Base-by-base conservation (phyloP, 2,888 invertebrate genomes). In the Polydrusus tereticollis region DNA sequence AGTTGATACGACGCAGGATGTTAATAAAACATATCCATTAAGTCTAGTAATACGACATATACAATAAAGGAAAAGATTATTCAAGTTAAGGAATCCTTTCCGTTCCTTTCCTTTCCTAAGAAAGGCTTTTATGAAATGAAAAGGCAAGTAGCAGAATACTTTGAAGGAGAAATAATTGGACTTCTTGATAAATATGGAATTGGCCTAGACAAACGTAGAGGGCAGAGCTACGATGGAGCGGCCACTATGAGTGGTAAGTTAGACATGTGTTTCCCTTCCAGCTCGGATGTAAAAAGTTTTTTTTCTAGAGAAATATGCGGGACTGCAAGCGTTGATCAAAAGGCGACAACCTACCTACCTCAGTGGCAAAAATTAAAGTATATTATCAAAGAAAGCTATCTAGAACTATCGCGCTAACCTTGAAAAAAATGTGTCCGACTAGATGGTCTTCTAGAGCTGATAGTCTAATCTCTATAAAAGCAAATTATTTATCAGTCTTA, bases 1-100 rank as follows among this genome's bases (percentile, higher is more conserved):
- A 12, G 38, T 65, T 36, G 55, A 65, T 36, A 55, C 55, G n/a
- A 65, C 65, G 10, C 65, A 65, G 55, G 55, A 65, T 36, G 55
- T 65, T n/a, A 65, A 55, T 55, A 65, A 14, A 55, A 65, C 52
- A 55, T 52, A 65, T 21, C 65, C 52, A 20, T 55, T 65, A 2
- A 65, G 55, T 65, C 18, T 65, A n/a, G 52, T 50, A n/a, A 36
- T 65, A 10, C 29, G 55, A 38, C 18, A 65, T 26, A 50, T 55
- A 33, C 52, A 65, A n/a, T 65, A n/a, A 65, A 55, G 20, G 36
- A 29, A 16, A 65, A 36, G n/a, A 65, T 26, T 33, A 36, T 55
- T n/a, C 8, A 65, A 10, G 20, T 52, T 26, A 7, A 26, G 12
- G 29, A 55, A 55, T 55, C 29, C 8, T 55, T 55, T 29, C 14